A percentile compares a stretch with the other conserved stretches of the same genome.
Evolutionary conservation across 2,113 vertebrate species (phyloP).

Genomic region (Eulemur macaco): DNA sequence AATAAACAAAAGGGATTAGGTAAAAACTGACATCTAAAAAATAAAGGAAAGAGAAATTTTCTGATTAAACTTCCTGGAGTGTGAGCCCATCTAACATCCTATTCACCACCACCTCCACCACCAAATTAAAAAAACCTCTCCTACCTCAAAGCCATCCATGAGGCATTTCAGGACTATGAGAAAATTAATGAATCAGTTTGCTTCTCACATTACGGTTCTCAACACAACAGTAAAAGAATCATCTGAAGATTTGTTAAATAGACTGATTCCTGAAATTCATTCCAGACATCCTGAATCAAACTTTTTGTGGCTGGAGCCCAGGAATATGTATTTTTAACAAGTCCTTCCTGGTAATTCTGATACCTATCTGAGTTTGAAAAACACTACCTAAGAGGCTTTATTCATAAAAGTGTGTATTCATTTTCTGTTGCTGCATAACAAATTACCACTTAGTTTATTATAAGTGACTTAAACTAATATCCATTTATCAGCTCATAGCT

Average conservation of each 20-base stretch:
- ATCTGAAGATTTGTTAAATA: neutral
- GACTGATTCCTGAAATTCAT: neutral
- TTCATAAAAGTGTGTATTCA: neutral
- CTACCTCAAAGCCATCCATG: neutral
- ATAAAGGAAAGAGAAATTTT: neutral
- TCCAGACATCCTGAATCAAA: neutral
- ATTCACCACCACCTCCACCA: neutral
- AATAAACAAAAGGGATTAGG: neutral
- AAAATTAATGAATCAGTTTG: neutral
- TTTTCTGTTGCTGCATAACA: neutral
- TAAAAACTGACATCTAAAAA: slow-evolving; percentile 14
- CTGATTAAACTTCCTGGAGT: neutral
- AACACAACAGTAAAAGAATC: neutral
- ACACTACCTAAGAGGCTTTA: neutral
- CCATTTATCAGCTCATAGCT: neutral
- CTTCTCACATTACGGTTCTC: neutral
- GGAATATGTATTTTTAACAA: neutral
- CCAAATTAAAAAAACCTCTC: neutral
- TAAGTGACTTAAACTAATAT: neutral
- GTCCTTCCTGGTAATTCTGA: neutral
- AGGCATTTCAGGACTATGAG: neutral
- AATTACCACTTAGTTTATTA: neutral
- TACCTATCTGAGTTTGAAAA: neutral
- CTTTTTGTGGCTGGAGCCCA: neutral
- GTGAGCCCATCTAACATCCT: neutral